Evolutionary conservation across 2,113 vertebrate genomes (phyloP).

Genomic region (Forbesichthys agassizii): DNA sequence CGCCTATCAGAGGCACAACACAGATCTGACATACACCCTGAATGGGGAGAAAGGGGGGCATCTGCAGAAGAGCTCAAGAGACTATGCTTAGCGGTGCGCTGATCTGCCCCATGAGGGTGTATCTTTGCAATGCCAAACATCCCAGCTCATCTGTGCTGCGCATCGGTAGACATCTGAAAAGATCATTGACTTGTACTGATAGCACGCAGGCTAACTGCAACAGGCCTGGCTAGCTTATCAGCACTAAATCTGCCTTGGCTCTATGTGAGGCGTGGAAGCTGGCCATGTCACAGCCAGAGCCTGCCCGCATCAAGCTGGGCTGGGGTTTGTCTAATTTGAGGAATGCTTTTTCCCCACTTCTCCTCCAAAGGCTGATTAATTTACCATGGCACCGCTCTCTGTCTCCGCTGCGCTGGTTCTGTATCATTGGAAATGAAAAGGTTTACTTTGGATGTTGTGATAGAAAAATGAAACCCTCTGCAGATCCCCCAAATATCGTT

Average conservation of each 20-base stretch:
- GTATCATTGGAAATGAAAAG: conserved; percentile 70
- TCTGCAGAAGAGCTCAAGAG: conserved; percentile 41
- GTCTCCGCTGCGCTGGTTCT: conserved; percentile 48
- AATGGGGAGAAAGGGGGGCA: conserved; percentile 9
- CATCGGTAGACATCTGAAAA: conserved; percentile 31
- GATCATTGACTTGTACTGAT: conserved; percentile 51
- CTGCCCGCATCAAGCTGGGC: conserved; percentile 56
- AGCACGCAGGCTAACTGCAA: conserved; percentile 50
- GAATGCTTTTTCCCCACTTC: conserved; percentile 57
- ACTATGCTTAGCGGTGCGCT: conserved; percentile 48
- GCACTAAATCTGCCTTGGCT: conserved; percentile 63
- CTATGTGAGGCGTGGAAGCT: conserved; percentile 47
- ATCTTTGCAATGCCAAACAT: conserved; percentile 29
- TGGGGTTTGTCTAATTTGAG: conserved; percentile 66
- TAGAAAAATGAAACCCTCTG: conserved; percentile 65
- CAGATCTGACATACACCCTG: conserved; percentile 48
- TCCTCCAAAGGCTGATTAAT: conserved; percentile 63
- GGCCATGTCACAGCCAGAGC: conserved; percentile 67
- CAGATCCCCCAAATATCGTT: conserved; percentile 66
- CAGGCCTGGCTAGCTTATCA: conserved; percentile 53
- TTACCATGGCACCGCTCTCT: conserved; percentile 54
- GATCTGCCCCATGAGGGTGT: conserved; percentile 29
- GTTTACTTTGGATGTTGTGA: conserved; percentile 71
- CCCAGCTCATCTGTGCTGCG: conserved; percentile 30
- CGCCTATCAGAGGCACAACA: conserved; percentile 16